A percentile compares a stretch with the other conserved stretches of the same genome.
Evolutionary conservation across 2,797 vertebrate genomes (phyloP).

Genomic region (Xenopus petersii): DNA sequence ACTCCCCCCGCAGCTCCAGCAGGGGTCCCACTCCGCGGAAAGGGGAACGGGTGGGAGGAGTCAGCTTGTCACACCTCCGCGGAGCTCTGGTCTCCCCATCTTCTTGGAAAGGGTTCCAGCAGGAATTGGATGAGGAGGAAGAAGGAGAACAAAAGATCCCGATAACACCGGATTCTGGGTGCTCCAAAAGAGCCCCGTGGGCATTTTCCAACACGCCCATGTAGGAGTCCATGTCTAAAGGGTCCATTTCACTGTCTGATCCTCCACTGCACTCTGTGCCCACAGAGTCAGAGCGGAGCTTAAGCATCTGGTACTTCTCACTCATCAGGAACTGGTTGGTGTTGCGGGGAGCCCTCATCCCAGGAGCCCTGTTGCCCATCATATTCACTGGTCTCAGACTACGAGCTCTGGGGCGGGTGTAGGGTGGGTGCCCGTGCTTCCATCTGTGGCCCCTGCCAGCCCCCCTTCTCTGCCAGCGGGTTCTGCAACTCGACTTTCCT

Average conservation of each 20-base stretch:
- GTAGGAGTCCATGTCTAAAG: conserved; percentile 84
- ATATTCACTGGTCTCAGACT: conserved; percentile 74
- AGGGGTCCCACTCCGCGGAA: conserved; percentile 20
- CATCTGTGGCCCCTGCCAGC: conserved; percentile 46
- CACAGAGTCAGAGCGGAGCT: conserved; percentile 82
- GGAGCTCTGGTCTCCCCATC: background rate
- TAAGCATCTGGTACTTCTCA: conserved; percentile 84
- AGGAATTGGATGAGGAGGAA: conserved; percentile 1
- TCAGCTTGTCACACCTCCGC: background rate
- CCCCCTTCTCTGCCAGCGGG: conserved; percentile 62
- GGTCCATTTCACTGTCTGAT: conserved; percentile 79
- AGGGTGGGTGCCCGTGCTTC: conserved; percentile 51
- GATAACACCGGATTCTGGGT: conserved; percentile 7
- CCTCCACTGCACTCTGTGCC: conserved; percentile 73
- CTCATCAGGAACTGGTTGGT: conserved; percentile 89
- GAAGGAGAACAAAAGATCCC: background rate
- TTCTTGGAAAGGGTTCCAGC: background rate
- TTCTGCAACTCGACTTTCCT: conserved; percentile 53
- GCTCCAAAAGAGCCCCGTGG: conserved; percentile 75
- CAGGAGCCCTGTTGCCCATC: conserved; percentile 72
- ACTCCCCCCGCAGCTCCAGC: conserved; percentile 51
- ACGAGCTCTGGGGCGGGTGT: conserved; percentile 49
- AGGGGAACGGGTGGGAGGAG: background rate
- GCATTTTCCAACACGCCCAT: conserved; percentile 83
- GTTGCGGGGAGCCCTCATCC: conserved; percentile 84